Conservation (phyloP, 2,797 vertebrate genomes). For the Manis javanica region DNA sequence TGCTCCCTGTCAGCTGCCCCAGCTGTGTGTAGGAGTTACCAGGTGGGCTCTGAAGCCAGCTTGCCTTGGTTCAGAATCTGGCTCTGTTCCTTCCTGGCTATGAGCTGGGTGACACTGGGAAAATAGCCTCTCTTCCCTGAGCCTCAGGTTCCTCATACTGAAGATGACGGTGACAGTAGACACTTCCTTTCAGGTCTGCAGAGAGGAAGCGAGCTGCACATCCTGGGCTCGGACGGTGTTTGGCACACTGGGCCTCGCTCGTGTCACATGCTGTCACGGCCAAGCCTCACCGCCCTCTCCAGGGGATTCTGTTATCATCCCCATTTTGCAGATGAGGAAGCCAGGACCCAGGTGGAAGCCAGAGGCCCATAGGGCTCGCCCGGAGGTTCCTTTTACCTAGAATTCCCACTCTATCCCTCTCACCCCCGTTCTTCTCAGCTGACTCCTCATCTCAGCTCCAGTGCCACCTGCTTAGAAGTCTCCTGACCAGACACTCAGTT, state of each 20-base stretch:
- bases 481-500: not conserved
- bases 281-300: not conserved
- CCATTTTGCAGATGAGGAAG: not conserved
- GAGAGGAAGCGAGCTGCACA: not conserved
- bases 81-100: not conserved
- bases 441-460: not conserved
- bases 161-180: not conserved
- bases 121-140: not conserved
- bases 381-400: not conserved
- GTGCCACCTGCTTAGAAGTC: not conserved
- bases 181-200: not conserved
- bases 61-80: not conserved
- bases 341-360: not conserved
- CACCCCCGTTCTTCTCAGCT: too few relatives aligned
- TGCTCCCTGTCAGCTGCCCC: too few relatives aligned
- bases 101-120: not conserved
- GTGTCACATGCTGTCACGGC: rapidly evolving
- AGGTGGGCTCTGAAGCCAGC: not conserved
- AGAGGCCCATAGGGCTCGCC: not conserved
- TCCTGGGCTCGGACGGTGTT: too few relatives aligned
- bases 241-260: not conserved
- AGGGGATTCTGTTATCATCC: not conserved
- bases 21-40: rapidly evolving
- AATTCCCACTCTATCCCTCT: rapidly evolving
- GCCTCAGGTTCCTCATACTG: not conserved